Conservation (phyloP, 1,140 invertebrate species). For the Sinella curviseta region DNA sequence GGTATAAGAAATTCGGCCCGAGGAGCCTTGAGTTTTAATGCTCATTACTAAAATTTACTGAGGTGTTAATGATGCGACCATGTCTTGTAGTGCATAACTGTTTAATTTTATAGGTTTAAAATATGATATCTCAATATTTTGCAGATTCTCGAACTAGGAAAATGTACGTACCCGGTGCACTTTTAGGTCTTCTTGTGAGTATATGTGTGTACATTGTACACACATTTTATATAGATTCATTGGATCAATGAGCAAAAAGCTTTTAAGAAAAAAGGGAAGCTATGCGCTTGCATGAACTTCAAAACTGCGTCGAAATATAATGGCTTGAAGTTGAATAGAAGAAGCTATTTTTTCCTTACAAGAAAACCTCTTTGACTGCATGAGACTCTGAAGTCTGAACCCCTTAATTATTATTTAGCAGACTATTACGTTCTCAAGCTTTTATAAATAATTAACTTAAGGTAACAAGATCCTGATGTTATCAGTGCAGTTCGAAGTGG, state of each 20-base stretch:
- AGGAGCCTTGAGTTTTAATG: no score
- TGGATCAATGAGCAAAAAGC: neutral
- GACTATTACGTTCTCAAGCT: neutral
- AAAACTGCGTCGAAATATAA: neutral
- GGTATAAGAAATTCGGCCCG: no score
- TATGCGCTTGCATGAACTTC: neutral
- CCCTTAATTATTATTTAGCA: neutral
- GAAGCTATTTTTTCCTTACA: neutral
- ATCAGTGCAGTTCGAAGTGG: neutral
- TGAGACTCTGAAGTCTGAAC: no score
- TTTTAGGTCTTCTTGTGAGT: no score
- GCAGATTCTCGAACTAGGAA: no score
- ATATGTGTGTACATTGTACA: no score
- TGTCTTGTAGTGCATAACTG: neutral
- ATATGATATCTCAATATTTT: neutral
- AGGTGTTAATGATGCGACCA: conserved; percentile 18
- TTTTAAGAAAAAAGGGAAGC: neutral
- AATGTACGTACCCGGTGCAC: neutral
- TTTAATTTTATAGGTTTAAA: neutral
- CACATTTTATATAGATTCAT: neutral
- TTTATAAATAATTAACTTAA: conserved; percentile 5
- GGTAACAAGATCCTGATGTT: conserved; percentile 26
- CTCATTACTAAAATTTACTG: neutral
- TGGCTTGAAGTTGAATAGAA: neutral
- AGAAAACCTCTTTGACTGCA: no score